Conservation (phyloP, 2,113 vertebrate genomes). For the Diadophis punctatus region DNA sequence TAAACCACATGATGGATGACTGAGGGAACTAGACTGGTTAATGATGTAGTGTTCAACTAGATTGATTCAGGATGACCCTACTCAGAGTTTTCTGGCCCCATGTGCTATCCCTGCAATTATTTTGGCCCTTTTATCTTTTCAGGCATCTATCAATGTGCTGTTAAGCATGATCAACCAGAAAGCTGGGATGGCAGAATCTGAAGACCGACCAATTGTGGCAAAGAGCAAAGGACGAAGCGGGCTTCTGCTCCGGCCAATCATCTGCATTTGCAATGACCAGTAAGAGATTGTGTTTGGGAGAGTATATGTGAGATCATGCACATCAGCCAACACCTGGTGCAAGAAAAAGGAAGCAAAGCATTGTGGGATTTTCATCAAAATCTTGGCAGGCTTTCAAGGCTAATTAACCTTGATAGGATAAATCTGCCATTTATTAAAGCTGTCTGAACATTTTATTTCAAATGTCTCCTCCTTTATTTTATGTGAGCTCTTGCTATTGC, state of each 20-base stretch:
- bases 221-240: slow-evolving; percentile 74
- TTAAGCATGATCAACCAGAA: slow-evolving; percentile 79
- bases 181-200: slow-evolving; percentile 60
- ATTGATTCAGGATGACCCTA: background rate
- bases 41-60: background rate
- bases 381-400: background rate
- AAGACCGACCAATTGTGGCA: slow-evolving; percentile 25
- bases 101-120: fast-evolving
- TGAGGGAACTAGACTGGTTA: background rate
- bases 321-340: too few relatives aligned
- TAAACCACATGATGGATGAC: background rate
- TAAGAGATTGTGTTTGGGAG: slow-evolving; percentile 56
- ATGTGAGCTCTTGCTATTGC: background rate
- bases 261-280: slow-evolving; percentile 97
- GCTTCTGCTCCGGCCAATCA: slow-evolving; percentile 82
- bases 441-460: background rate
- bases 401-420: background rate
- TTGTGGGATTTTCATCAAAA: background rate
- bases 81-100: too few relatives aligned
- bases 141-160: slow-evolving; percentile 87
- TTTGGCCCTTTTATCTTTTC: background rate
- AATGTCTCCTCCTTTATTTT: background rate
- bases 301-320: background rate
- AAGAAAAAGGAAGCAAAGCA: background rate
- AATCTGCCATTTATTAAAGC: background rate